phyloP scores from a whole-genome alignment of 2,113 vertebrate genomes.

The Sialia sialis region DNA sequence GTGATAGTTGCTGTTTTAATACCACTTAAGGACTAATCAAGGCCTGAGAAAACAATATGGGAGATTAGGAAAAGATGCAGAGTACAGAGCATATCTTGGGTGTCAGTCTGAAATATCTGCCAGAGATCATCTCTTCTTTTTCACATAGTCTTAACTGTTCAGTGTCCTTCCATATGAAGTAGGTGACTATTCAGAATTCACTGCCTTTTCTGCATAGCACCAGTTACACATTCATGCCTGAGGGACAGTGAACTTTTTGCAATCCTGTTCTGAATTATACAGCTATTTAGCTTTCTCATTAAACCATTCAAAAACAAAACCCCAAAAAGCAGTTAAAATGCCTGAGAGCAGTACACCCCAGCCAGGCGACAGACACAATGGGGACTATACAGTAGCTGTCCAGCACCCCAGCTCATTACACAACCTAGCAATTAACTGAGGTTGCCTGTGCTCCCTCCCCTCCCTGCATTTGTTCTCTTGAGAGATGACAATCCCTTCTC shows the following conservation, averaged over 20 bases:
- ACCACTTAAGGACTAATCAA: background rate
- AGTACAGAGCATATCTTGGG: background rate
- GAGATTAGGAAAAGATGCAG: background rate
- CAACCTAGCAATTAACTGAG: constrained; percentile 30
- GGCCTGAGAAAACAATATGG: background rate
- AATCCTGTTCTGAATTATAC: constrained; percentile 24
- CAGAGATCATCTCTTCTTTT: background rate
- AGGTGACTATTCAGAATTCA: background rate
- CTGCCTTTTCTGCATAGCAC: background rate
- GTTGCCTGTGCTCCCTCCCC: background rate
- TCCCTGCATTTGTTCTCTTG: background rate
- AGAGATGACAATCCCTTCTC: background rate
- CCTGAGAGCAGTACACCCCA: background rate
- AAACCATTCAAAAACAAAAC: background rate
- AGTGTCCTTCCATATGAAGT: background rate
- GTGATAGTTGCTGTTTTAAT: background rate
- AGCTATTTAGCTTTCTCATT: constrained; percentile 18
- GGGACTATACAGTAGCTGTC: constrained; percentile 1
- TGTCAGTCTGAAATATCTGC: background rate
- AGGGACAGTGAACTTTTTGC: background rate
- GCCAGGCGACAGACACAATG: constrained; percentile 1
- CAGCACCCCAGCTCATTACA: constrained; percentile 27
- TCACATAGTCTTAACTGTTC: background rate
- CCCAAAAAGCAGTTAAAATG: constrained; percentile 1
- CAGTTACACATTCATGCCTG: background rate